These are phyloP conservation scores for Labeo catla DNA, from an alignment of 2,113 vertebrate genomes.

Conservation along the genomic window DNA sequence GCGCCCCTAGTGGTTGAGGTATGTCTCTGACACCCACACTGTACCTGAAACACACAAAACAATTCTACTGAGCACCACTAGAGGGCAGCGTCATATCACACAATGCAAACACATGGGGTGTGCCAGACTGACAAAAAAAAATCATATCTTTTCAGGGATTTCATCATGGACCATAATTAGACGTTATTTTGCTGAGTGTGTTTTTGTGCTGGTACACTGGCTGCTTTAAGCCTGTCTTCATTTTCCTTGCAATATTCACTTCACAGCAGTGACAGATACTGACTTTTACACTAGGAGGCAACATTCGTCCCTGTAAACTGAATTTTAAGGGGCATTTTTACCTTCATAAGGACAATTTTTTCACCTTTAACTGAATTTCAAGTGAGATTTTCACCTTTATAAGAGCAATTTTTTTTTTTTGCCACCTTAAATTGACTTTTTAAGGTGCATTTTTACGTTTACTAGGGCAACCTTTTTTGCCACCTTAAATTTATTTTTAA, in stretches of 20 bases:
- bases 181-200: background rate
- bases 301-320: background rate
- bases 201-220: background rate
- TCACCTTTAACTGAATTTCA: no score
- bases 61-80: constrained; percentile 26
- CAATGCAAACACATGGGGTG: no score
- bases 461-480: no score
- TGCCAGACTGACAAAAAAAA: background rate
- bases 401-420: no score
- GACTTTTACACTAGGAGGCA: background rate
- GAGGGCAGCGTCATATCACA: constrained; percentile 24
- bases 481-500: no score
- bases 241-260: background rate
- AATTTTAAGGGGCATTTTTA: no score
- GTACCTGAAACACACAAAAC: constrained; percentile 62
- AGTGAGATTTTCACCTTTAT: no score
- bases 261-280: background rate
- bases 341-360: no score
- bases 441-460: no score
- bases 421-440: no score
- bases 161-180: background rate
- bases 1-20: constrained; percentile 87
- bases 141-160: background rate
- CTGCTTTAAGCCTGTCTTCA: background rate
- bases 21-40: constrained; percentile 77